Conservation (phyloP, 1,140 invertebrate species). For the Drosophila nebulosa region DNA sequence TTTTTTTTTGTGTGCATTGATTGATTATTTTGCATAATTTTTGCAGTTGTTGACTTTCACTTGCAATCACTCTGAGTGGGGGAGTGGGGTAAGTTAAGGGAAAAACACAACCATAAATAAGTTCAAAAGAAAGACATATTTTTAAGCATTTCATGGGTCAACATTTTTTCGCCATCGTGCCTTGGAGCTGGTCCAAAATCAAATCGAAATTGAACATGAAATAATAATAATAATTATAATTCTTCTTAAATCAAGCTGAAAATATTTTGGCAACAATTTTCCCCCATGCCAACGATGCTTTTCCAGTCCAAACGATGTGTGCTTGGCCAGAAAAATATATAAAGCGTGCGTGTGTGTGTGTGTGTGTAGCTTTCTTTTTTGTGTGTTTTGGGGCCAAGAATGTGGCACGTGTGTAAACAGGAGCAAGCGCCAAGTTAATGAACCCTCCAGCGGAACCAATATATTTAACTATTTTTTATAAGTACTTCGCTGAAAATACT, state of each 20-base stretch:
- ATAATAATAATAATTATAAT: neutral
- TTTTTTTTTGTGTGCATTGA: neutral
- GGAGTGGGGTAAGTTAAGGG: neutral
- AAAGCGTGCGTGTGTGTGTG: too few relatives aligned
- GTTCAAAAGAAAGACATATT: neutral
- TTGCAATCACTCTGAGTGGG: neutral
- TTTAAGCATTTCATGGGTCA: neutral
- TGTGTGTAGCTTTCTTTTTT: too few relatives aligned
- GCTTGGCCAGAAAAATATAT: too few relatives aligned
- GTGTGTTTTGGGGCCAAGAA: too few relatives aligned
- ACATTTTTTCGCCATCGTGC: neutral
- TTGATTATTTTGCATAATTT: neutral
- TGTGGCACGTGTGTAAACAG: too few relatives aligned
- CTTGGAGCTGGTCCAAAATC: neutral
- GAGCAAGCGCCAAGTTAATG: too few relatives aligned
- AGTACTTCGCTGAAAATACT: too few relatives aligned
- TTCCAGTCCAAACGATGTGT: neutral
- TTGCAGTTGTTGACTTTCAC: neutral
- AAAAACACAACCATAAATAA: neutral
- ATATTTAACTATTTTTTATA: too few relatives aligned
- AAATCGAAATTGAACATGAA: neutral
- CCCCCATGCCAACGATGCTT: neutral
- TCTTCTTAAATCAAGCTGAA: neutral
- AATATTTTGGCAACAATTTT: neutral
- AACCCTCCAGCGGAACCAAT: too few relatives aligned